Conservation (phyloP, 2,797 vertebrate species). For the Chloroceryle inda region DNA sequence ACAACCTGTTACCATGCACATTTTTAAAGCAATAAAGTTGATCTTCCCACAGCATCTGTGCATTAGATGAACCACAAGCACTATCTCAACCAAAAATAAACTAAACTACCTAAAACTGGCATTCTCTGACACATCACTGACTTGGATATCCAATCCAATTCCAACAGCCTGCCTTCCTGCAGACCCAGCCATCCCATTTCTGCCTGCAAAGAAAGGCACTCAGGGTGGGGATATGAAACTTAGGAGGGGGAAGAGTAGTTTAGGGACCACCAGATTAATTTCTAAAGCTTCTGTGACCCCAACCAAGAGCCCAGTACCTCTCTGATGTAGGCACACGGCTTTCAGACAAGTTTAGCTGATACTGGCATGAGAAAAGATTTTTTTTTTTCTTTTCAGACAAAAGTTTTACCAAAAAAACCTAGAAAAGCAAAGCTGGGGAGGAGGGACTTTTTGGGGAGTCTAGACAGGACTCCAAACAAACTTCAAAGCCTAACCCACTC, state of each 20-base stretch:
- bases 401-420: not conserved
- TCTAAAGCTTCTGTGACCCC: not conserved
- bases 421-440: not conserved
- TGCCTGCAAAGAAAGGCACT: not conserved
- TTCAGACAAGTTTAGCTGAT: not conserved
- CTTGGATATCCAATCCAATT: not conserved
- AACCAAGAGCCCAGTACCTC: not conserved
- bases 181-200: not conserved
- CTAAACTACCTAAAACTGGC: not conserved
- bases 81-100: not conserved
- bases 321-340: not conserved
- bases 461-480: conserved; percentile 60
- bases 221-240: not conserved
- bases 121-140: not conserved
- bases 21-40: not conserved
- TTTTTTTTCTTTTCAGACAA: not conserved
- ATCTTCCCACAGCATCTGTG: not conserved
- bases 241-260: not conserved
- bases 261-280: not conserved
- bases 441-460: conserved; percentile 23
- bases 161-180: fast-evolving
- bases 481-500: conserved; percentile 41
- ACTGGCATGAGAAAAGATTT: not conserved
- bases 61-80: not conserved
- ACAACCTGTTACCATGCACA: not conserved